phyloP scores from a whole-genome alignment of 2,113 vertebrate genomes.

The Eptesicus fuscus region DNA sequence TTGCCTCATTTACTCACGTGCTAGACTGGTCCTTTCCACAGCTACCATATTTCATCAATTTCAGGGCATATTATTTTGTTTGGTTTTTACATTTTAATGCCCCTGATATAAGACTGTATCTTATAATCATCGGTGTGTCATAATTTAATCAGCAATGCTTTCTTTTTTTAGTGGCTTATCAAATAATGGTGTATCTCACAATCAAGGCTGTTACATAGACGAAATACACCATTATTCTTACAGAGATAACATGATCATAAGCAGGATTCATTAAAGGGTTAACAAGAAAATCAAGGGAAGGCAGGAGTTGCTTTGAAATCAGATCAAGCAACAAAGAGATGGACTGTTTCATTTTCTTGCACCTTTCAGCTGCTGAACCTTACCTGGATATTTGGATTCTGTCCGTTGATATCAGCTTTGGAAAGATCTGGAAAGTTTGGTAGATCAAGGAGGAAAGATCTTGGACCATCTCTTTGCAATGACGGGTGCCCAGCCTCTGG shows the following conservation, averaged over 20 bases:
- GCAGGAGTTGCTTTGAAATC: background rate
- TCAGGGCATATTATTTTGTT: background rate
- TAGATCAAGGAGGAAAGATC: slow-evolving; percentile 93
- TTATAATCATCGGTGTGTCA: background rate
- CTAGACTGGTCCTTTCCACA: background rate
- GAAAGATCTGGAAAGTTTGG: slow-evolving; percentile 98
- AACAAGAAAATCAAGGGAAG: background rate
- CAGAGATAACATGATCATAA: background rate
- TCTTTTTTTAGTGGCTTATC: background rate
- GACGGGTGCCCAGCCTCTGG: slow-evolving; percentile 82
- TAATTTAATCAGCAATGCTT: background rate
- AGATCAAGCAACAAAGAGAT: slow-evolving; percentile 31
- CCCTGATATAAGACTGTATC: background rate
- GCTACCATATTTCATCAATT: background rate
- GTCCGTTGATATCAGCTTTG: slow-evolving; percentile 95
- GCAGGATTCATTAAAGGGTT: background rate
- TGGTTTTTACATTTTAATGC: background rate
- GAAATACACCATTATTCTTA: background rate
- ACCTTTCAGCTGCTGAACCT: background rate
- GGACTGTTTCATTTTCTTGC: background rate
- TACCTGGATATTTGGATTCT: slow-evolving; percentile 99
- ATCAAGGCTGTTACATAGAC: background rate
- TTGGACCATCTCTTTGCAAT: slow-evolving; percentile 90
- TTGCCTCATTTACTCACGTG: background rate
- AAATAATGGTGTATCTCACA: background rate